Evolutionary conservation across 2,797 vertebrate species (phyloP).

Genomic region (Gouania willdenowi): DNA sequence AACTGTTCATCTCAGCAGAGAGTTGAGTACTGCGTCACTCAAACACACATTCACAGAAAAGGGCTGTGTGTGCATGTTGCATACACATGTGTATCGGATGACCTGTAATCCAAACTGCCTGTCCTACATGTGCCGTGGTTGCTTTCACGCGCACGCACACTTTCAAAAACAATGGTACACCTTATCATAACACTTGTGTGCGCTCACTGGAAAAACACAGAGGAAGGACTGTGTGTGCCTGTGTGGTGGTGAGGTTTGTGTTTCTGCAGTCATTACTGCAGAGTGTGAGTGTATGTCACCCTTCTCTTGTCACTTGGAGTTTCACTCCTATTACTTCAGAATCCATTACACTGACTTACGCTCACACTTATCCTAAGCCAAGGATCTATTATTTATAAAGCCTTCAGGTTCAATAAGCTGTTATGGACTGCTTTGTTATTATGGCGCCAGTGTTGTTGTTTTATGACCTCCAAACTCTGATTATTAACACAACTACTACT

Average conservation of each 20-base stretch:
- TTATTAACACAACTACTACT: slow-evolving; percentile 2
- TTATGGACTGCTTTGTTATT: neutral
- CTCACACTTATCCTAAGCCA: neutral
- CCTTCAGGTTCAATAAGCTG: neutral
- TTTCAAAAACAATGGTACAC: no score
- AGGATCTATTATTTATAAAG: slow-evolving; percentile 21
- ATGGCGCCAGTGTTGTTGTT: slow-evolving; percentile 2
- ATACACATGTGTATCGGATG: slow-evolving; percentile 62
- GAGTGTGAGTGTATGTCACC: no score
- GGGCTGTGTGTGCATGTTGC: slow-evolving; percentile 24
- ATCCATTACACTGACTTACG: neutral
- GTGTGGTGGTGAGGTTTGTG: neutral
- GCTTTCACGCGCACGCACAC: neutral
- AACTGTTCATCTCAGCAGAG: slow-evolving; percentile 54
- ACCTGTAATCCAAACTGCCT: slow-evolving; percentile 65
- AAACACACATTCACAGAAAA: slow-evolving; percentile 58
- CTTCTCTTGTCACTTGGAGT: no score
- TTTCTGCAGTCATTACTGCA: no score
- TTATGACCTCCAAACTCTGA: neutral
- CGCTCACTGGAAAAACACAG: no score
- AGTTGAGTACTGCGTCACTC: slow-evolving; percentile 56
- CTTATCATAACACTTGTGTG: neutral
- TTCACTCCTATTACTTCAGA: neutral
- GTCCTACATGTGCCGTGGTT: slow-evolving; percentile 60
- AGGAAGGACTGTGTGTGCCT: neutral